These are phyloP conservation scores for Lytechinus variegatus DNA, from an alignment of 35 echinoderm and acorn worm species.

Conservation along the genomic window DNA sequence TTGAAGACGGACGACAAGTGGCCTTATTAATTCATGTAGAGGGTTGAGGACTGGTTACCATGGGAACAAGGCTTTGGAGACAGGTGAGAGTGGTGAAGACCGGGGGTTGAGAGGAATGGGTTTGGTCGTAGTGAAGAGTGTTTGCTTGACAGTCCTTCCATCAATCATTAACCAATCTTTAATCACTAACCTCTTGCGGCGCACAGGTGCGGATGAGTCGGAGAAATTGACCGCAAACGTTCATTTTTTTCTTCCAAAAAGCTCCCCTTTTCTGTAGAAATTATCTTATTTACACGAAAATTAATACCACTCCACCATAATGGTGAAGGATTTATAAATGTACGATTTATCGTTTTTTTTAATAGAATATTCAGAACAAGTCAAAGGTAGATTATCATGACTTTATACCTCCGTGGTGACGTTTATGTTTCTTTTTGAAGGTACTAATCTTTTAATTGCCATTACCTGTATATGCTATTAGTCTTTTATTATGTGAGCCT, in stretches of 20 bases:
- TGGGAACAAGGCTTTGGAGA: neutral
- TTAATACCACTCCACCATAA: neutral
- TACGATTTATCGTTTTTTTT: neutral
- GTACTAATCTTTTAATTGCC: too few species aligned
- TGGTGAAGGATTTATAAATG: neutral
- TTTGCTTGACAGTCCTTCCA: neutral
- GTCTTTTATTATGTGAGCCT: too few species aligned
- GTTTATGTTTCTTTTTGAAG: too few species aligned
- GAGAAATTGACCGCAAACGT: neutral
- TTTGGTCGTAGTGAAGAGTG: neutral
- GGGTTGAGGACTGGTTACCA: neutral
- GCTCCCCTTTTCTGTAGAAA: neutral
- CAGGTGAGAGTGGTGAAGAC: neutral
- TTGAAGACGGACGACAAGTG: neutral
- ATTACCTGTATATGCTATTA: too few species aligned
- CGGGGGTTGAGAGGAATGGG: neutral
- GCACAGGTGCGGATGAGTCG: neutral
- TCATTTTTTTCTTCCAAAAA: neutral
- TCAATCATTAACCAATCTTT: neutral
- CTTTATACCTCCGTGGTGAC: too few species aligned
- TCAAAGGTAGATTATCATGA: too few species aligned
- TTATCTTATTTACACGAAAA: too few species aligned
- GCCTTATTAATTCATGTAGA: neutral
- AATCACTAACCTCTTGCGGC: neutral
- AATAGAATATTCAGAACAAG: too few species aligned